Percentiles rank a stretch among this genome's conserved stretches.
Conservation (phyloP, 2,797 vertebrate species). For the Hoplostethus mediterraneus region DNA sequence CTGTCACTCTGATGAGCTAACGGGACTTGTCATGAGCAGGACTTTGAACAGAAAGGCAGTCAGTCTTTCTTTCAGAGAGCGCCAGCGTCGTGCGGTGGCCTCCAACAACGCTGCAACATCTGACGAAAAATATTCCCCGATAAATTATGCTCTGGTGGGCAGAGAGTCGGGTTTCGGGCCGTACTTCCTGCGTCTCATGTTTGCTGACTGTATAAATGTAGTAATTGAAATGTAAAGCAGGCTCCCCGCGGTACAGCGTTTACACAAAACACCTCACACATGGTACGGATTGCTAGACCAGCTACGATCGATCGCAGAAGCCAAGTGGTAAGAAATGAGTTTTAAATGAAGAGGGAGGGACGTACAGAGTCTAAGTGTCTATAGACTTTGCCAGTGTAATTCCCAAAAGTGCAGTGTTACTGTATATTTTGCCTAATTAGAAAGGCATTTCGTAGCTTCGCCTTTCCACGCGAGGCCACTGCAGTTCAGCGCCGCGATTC, state of each 20-base stretch:
- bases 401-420: conserved; percentile 44
- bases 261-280: conserved; percentile 80
- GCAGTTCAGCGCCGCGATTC: neutral
- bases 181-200: conserved; percentile 73
- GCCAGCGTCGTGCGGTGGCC: conserved; percentile 53
- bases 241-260: conserved; percentile 78
- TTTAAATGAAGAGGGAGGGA: conserved; percentile 75
- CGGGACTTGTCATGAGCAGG: conserved; percentile 43
- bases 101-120: conserved; percentile 45
- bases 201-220: conserved; percentile 79
- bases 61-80: conserved; percentile 38
- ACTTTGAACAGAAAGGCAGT: conserved; percentile 42
- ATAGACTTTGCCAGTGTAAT: conserved; percentile 44
- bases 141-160: conserved; percentile 59
- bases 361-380: conserved; percentile 49
- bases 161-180: conserved; percentile 66
- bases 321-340: conserved; percentile 75
- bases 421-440: conserved; percentile 34
- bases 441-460: conserved; percentile 20
- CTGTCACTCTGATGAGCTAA: conserved; percentile 2
- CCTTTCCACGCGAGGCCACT: neutral
- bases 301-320: conserved; percentile 78
- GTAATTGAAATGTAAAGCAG: conserved; percentile 83
- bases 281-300: conserved; percentile 76
- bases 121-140: conserved; percentile 51